These are phyloP conservation scores for Eubasilissa regina DNA, from an alignment of 1,140 invertebrate species.

Conservation along the genomic window DNA sequence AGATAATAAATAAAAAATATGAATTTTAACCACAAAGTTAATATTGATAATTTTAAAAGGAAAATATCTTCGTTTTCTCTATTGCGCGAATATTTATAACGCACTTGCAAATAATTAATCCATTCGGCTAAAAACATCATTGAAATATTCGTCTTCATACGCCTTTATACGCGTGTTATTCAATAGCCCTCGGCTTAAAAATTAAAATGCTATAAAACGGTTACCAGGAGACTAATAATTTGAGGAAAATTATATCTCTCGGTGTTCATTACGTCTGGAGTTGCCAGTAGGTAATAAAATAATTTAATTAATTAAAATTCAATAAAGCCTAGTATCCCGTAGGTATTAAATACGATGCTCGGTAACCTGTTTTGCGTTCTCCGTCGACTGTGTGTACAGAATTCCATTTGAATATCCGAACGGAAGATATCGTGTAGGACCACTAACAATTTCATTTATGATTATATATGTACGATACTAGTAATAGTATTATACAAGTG, in stretches of 20 bases:
- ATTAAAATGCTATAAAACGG: constrained; percentile 8
- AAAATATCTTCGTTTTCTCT: too few species aligned
- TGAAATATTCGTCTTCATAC: not conserved
- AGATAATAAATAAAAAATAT: too few species aligned
- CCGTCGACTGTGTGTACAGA: constrained; percentile 1
- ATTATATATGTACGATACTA: too few species aligned
- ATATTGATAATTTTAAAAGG: too few species aligned
- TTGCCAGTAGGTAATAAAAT: constrained; percentile 3
- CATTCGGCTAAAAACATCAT: too few species aligned
- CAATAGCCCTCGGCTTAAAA: not conserved
- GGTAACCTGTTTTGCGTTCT: not conserved
- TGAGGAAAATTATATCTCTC: constrained; percentile 14
- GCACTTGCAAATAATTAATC: too few species aligned
- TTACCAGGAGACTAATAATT: not conserved
- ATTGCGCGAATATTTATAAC: too few species aligned
- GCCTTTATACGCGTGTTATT: not conserved
- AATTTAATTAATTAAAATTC: constrained; percentile 15
- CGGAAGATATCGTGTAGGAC: not conserved
- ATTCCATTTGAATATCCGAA: constrained; percentile 3
- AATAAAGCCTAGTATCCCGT: constrained; percentile 14
- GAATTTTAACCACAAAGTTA: too few species aligned
- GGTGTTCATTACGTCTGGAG: not conserved
- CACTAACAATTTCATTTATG: too few species aligned
- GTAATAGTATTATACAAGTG: too few species aligned
- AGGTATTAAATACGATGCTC: not conserved